Base-by-base conservation (phyloP, 2,113 vertebrate species). In the Xiphophorus maculatus region DNA sequence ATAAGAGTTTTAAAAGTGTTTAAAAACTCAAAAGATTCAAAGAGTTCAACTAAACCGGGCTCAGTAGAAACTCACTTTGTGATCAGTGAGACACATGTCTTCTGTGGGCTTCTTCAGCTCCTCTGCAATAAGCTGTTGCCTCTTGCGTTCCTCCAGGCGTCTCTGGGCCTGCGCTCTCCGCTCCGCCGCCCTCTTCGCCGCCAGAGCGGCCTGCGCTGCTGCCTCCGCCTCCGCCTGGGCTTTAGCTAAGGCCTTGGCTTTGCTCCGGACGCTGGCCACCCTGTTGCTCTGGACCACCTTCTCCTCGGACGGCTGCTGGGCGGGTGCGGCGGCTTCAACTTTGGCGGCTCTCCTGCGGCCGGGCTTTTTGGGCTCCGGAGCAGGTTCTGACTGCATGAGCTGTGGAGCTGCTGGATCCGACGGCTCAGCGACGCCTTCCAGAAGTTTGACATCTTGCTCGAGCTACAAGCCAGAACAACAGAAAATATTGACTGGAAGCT, bases 81-180 rank as follows among this genome's bases (percentile, higher is more conserved):
- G 98, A 88, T 99, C 97, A 32, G 95, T 93, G 66, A 99, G 91
- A 90, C 97, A 98, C 98, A 99, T 98, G 82, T 99, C 98, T 88
- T 99, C 98, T 0, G 95, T 93, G 62, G 98, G 98, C 74, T 98
- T 99, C 94, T 96, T 99, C 91, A 99, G 94, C 89, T 99, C 97
- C 61, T 99, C 97, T 67, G 96, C 85, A 61, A 99, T 97, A 73
- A 95, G 86, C 92, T 98, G 97, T 83, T 98, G 96, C 75, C 96
- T 94, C 87, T 92, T 96, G n/a, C 96, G 94, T 71, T 98, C 97
- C 90, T 98, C 96, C 83, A 95, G 84, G 6, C 96, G 95, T 65
- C 94, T 95, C 92, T 97, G 97, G 19, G 95, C 93, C 77, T 95
- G 90, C 0, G 86, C 85, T 68, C 93, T 89, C 5, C 94, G 94